A percentile compares a stretch with the other conserved stretches of the same genome.
These are phyloP conservation scores for Hololepta plana DNA, from an alignment of 2,888 invertebrate species.

Conservation along the genomic window DNA sequence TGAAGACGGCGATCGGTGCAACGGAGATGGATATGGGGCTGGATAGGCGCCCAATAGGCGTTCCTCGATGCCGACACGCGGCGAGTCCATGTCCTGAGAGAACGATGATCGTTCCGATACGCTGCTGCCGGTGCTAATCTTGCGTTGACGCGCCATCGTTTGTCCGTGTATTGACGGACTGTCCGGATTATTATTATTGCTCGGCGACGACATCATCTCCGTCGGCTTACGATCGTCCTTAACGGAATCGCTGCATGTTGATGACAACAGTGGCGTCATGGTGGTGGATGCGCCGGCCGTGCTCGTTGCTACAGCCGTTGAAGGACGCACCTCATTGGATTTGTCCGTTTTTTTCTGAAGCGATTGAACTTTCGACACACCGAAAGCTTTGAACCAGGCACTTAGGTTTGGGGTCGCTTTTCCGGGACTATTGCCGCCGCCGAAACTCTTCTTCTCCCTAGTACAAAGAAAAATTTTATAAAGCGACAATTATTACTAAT, in stretches of 20 bases:
- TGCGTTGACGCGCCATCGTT: slow-evolving; percentile 35
- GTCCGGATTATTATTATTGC: too few species aligned
- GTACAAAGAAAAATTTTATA: too few species aligned
- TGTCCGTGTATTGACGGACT: slow-evolving; percentile 25
- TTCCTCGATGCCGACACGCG: slow-evolving; percentile 42
- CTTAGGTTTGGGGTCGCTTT: slow-evolving; percentile 66
- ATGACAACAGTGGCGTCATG: too few species aligned
- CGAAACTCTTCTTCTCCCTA: slow-evolving; percentile 13
- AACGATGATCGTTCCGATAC: slow-evolving; percentile 63
- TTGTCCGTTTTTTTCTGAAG: too few species aligned
- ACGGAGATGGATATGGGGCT: slow-evolving; percentile 53
- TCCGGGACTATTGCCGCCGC: slow-evolving; percentile 17
- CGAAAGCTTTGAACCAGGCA: slow-evolving; percentile 86
- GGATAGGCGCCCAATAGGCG: slow-evolving; percentile 39
- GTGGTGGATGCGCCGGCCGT: too few species aligned
- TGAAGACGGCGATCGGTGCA: slow-evolving; percentile 48
- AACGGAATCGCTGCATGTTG: too few species aligned
- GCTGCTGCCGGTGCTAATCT: slow-evolving; percentile 63
- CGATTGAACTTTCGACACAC: slow-evolving; percentile 58
- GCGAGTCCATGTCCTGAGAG: slow-evolving; percentile 58
- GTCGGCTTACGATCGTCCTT: too few species aligned
- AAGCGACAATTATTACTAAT: too few species aligned
- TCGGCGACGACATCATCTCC: too few species aligned
- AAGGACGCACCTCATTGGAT: slow-evolving; percentile 11
- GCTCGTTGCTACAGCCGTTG: too few species aligned